Evolutionary conservation across 2,888 invertebrate genomes (phyloP), one percentile per base, ranked within the genome.

Genomic region (Eupithecia dodoneata): DNA sequence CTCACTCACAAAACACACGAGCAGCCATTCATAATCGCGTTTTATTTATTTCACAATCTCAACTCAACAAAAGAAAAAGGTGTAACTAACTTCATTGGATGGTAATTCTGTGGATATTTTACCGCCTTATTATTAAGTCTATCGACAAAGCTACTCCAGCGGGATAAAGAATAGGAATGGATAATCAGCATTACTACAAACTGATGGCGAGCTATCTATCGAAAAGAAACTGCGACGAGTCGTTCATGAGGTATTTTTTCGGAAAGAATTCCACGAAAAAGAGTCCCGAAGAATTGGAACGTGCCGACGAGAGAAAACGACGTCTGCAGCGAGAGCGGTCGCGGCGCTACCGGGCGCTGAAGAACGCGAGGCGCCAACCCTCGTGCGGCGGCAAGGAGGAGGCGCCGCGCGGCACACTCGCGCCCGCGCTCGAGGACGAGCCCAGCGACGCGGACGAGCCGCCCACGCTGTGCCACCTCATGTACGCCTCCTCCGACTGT

Each of bases 161-260:
- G 67, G 18, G n/a, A 67, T 66, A 30, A 66, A 10, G 7, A 12
- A 41, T 7, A 67, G 82, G 79, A 72, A 95, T 95, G 94, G 94
- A 94, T 84, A 94, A 93, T 85, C 94, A 95, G 83, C 94, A 95
- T 83, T 95, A 95, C 81, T 94, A 94, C 83, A 94, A 95, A 83
- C 82, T 94, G 74, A 95, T 95, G 95, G 94, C 94, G 41, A 95
- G 92, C 83, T 95, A 95, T 83, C 84, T 95, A 70, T 94, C 95
- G 41, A 95, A 95, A 89, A 88, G 94, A 72, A 94, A 94, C 87
- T 95, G 94, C 84, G 94, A 94, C 87, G 94, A 95, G 87, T 95
- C 94, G 74, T 94, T 94, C 84, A 94, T 95, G 93, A 90, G 94
- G 81, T 95, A 95, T 86, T 94, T 95, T 84, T 94, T 95, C 80